Base-by-base conservation (phyloP, 2,888 invertebrate species). In the Lottia scabra region DNA sequence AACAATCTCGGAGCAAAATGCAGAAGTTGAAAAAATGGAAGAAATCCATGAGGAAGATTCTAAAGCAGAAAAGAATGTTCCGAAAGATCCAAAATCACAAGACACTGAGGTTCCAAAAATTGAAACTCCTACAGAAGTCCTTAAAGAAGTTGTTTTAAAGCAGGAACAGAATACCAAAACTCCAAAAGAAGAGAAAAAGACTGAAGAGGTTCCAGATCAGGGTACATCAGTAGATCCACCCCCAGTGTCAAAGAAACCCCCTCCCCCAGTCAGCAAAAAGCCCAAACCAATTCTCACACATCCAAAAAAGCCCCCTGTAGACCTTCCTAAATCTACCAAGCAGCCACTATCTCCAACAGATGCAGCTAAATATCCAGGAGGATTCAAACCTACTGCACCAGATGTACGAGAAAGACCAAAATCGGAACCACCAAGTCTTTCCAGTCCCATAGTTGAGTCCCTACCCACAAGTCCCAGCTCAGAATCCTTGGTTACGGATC, bases 211-310 rank as follows among this genome's bases (percentile, higher is more conserved):
- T 27, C 44, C 38, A 67, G 30, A 67, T 30, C 56, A 27, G 13
- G 27, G 27, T 16, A 30, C 46, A n/a, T 56, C 56, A 23, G 56
- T 56, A 12, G 56, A n/a, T 27, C 48, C 48, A 16, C 67, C 67
- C 15, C 30, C 30, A 8, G 45, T 67, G 19, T 38, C 67, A 46
- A 30, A 30, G 45, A 38, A 23, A 13, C 45, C 45, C 6, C 67
- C 67, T 27, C 48, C 67, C 30, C 38, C 56, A 56, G 48, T 56
- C 38, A 46, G 67, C 46, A 67, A 67, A 48, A 67, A 67, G 19
- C 67, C 67, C 16, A 30, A 45, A 23, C 27, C 56, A 56, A 30
- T 67, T 27, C 48, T 27, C 13, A 56, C 48, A 48, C 45, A 67
- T 27, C 56, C 67, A 10, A 56, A 10, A 23, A 56, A 56, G 23